A percentile compares a stretch with the other conserved stretches of the same genome.
Conservation (phyloP, 2,797 vertebrate species). For the Coracias cyanogaster region DNA sequence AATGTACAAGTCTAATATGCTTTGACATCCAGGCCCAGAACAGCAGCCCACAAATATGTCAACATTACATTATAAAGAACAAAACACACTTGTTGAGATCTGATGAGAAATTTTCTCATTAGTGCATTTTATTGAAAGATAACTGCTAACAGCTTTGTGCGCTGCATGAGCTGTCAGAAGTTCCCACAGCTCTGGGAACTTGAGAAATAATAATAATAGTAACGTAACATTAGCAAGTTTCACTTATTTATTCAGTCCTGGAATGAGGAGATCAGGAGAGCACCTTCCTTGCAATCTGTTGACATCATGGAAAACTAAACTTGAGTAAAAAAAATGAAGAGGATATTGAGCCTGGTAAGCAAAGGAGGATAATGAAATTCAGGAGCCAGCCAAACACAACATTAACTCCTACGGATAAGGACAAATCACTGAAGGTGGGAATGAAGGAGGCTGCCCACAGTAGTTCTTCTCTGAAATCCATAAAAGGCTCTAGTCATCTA, state of each 20-base stretch:
- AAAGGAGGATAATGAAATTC: background rate
- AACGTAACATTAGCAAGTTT: background rate
- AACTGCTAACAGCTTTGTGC: constrained; percentile 14
- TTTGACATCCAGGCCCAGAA: constrained; percentile 26
- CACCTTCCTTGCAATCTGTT: background rate
- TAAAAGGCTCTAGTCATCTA: background rate
- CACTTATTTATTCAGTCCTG: background rate
- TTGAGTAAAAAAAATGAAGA: background rate
- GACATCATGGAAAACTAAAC: constrained; percentile 11
- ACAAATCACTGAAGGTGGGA: background rate
- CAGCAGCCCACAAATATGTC: constrained; percentile 46
- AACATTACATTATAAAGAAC: constrained; percentile 33
- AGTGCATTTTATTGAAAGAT: constrained; percentile 48
- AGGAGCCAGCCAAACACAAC: background rate
- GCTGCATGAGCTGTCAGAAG: constrained; percentile 55
- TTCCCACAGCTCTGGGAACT: background rate
- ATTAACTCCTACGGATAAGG: background rate
- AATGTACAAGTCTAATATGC: background rate
- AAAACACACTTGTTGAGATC: constrained; percentile 46
- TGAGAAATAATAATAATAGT: constrained; percentile 11
- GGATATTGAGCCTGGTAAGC: background rate
- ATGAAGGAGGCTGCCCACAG: background rate
- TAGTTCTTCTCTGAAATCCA: background rate
- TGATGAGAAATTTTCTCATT: constrained; percentile 57
- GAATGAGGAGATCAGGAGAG: background rate